Percentiles rank a stretch among this genome's conserved stretches.
Conservation (phyloP, 2,888 invertebrate species). For the Ophonus ardosiacus region DNA sequence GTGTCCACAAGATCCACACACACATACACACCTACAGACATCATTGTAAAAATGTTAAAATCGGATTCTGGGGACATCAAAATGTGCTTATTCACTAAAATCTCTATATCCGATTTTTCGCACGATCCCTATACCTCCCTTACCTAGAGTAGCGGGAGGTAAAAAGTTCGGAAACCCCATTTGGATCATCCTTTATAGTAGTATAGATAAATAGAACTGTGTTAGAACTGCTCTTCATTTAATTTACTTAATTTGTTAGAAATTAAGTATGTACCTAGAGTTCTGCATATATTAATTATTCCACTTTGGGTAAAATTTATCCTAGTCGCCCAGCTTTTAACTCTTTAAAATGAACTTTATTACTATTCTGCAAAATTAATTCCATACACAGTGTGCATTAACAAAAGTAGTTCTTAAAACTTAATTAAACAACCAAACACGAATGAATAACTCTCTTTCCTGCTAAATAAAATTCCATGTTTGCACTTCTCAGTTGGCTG, state of each 20-base stretch:
- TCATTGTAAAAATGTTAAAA: no score
- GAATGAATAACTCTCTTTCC: conserved; percentile 5
- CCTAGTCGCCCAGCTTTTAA: neutral
- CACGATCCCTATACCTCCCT: no score
- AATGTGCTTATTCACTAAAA: no score
- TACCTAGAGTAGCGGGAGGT: no score
- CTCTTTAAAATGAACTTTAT: conserved; percentile 21
- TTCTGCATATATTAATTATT: neutral
- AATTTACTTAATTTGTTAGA: neutral
- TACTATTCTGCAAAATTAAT: conserved; percentile 30
- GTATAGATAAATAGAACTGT: no score
- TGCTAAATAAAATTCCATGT: conserved; percentile 3
- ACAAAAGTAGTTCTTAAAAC: conserved; percentile 29
- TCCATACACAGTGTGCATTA: conserved; percentile 1
- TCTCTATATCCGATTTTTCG: no score
- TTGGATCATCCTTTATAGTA: no score
- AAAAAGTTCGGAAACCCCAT: no score
- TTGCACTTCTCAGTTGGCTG: neutral
- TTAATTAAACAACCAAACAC: conserved; percentile 19
- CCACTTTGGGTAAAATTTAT: neutral
- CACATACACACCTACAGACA: no score
- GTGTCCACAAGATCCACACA: no score
- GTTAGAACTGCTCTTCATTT: neutral
- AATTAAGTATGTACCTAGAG: neutral
- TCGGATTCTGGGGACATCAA: no score